Conservation (phyloP, 2,888 invertebrate genomes). For the Miltochrista miniata region DNA sequence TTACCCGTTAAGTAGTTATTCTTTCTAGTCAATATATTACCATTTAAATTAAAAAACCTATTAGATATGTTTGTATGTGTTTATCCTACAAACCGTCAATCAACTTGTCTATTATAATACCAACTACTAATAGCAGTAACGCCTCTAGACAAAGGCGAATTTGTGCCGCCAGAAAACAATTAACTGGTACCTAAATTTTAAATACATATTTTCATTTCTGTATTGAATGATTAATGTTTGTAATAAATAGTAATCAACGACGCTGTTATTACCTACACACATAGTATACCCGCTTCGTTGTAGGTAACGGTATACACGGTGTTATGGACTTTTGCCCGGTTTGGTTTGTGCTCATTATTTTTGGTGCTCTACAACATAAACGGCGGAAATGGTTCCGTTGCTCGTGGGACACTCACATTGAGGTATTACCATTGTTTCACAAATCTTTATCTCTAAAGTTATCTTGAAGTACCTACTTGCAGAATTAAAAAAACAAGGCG, state of each 20-base stretch:
- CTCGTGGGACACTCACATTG: constrained; percentile 60
- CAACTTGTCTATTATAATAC: constrained; percentile 41
- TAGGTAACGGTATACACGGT: constrained; percentile 52
- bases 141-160: constrained; percentile 49
- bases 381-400: constrained; percentile 73
- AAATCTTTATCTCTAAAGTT: constrained; percentile 50
- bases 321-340: constrained; percentile 55
- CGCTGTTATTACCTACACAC: constrained; percentile 44
- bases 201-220: constrained; percentile 32
- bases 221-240: constrained; percentile 51
- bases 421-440: constrained; percentile 57
- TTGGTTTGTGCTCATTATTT: constrained; percentile 63
- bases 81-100: constrained; percentile 53
- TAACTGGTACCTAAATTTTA: constrained; percentile 34
- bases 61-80: constrained; percentile 57
- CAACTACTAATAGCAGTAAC: constrained; percentile 44
- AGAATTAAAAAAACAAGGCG: constrained; percentile 10
- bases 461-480: constrained; percentile 37
- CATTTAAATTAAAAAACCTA: constrained; percentile 57
- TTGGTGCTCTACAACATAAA: constrained; percentile 63
- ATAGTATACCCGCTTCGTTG: constrained; percentile 49
- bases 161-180: constrained; percentile 50
- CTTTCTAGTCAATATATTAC: constrained; percentile 54
- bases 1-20: constrained; percentile 51
- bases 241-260: constrained; percentile 51